Conservation (phyloP, 64 coral and sea anemone species). For the Platygyra sinensis region DNA sequence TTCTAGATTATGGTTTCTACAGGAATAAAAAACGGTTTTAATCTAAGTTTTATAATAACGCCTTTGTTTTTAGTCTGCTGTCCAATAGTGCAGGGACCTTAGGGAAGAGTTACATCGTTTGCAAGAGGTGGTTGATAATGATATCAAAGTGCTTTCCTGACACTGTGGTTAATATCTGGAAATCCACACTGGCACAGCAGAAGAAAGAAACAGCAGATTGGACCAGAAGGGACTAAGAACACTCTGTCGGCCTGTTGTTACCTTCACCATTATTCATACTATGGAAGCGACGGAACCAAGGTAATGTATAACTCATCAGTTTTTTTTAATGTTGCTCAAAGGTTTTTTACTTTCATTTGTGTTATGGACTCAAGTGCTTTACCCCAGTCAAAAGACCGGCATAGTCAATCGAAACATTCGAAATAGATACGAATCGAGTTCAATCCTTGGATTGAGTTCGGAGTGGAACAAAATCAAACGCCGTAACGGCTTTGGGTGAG, state of each 20-base stretch:
- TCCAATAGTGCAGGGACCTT: slow-evolving; percentile 56
- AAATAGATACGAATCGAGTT: no score
- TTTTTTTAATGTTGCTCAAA: no score
- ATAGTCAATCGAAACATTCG: no score
- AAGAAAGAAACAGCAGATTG: slow-evolving; percentile 68
- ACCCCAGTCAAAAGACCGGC: no score
- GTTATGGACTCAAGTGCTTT: no score
- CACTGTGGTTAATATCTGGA: slow-evolving; percentile 88
- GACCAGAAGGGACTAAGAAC: slow-evolving; percentile 60
- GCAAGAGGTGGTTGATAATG: slow-evolving; percentile 83
- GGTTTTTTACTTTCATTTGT: no score
- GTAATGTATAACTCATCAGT: background rate
- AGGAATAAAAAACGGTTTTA: no score
- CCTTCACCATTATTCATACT: slow-evolving; percentile 70
- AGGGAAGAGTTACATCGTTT: slow-evolving; percentile 84
- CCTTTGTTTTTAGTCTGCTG: slow-evolving; percentile 38
- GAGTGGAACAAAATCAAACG: no score
- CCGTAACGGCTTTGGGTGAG: no score
- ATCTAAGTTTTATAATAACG: no score
- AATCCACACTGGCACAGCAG: slow-evolving; percentile 62
- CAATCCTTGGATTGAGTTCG: no score
- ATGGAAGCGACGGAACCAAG: slow-evolving; percentile 58
- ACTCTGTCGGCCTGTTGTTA: slow-evolving; percentile 80
- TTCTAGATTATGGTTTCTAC: no score
- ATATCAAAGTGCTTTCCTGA: slow-evolving; percentile 68